A percentile compares a stretch with the other conserved stretches of the same genome.
Conservation (phyloP, 2,113 vertebrate species). For the Platycercus adscitus region DNA sequence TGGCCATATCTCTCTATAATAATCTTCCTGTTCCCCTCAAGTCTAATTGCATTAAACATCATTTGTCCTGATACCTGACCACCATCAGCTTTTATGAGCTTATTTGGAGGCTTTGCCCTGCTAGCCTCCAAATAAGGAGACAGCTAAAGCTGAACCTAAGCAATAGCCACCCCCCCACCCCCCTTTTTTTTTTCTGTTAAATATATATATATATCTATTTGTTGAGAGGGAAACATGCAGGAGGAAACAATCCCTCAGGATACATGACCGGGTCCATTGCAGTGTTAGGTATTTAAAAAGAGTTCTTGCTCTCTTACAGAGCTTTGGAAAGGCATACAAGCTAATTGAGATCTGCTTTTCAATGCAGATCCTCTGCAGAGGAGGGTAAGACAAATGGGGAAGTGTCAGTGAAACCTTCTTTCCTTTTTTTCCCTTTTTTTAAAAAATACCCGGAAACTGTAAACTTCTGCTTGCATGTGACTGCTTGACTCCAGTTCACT, state of each 20-base stretch:
- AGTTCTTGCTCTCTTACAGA: background rate
- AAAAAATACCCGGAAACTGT: background rate
- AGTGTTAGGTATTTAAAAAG: background rate
- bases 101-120: background rate
- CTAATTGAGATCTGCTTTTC: background rate
- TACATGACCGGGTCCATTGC: background rate
- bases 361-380: background rate
- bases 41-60: background rate
- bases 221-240: background rate
- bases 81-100: background rate
- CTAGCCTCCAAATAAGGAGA: background rate
- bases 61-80: background rate
- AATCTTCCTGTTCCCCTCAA: background rate
- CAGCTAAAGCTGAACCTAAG: background rate
- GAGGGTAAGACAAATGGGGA: background rate
- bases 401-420: background rate
- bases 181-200: background rate
- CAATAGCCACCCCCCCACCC: accelerated
- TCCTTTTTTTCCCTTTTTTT: background rate
- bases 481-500: background rate
- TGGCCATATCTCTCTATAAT: background rate
- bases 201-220: background rate
- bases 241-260: background rate
- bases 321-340: background rate
- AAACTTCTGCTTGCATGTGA: background rate